Evolutionary conservation across 2,797 vertebrate species (phyloP).

Genomic region (Acanthurus leucopareius): DNA sequence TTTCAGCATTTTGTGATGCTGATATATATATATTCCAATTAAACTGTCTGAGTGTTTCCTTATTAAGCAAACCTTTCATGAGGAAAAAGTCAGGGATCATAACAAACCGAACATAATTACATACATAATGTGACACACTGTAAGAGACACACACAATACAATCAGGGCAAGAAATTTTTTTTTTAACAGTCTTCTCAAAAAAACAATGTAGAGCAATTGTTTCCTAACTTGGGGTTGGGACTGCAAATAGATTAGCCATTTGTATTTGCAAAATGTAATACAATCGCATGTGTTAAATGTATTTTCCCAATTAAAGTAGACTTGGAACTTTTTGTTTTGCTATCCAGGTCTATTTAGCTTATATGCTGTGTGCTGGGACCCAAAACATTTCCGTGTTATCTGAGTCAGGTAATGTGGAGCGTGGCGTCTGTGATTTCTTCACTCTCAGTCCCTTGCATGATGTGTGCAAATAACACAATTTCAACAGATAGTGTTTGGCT

Average conservation of each 20-base stretch:
- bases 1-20: background rate
- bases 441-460: no score
- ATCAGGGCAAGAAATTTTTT: background rate
- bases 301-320: no score
- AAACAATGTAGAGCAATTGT: background rate
- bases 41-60: background rate
- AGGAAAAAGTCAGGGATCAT: background rate
- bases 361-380: no score
- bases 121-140: constrained; percentile 14
- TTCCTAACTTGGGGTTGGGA: background rate
- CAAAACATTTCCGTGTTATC: no score
- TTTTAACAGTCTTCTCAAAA: background rate
- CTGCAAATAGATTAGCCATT: background rate
- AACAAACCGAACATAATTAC: background rate
- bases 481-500: no score
- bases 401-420: no score
- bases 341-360: no score
- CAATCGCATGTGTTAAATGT: background rate
- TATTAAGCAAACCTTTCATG: background rate
- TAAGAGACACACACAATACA: constrained; percentile 10
- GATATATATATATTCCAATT: background rate
- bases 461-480: no score
- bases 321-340: no score
- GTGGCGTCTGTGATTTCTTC: no score
- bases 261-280: background rate